These are phyloP conservation scores for Otolemur garnettii DNA, from an alignment of 2,113 vertebrate species.

Conservation along the genomic window DNA sequence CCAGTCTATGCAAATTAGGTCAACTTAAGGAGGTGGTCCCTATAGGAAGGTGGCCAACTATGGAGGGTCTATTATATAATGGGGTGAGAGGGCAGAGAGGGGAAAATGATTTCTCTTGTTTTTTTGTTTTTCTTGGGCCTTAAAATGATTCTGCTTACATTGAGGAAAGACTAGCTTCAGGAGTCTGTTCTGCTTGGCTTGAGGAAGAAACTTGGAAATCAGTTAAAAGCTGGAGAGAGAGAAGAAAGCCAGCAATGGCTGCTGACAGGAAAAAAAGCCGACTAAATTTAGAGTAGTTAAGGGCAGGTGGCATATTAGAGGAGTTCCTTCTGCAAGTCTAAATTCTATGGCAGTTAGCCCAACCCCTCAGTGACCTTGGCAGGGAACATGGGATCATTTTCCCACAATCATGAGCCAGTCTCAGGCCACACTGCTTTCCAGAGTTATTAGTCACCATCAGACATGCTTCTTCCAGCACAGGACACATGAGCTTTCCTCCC, in stretches of 20 bases:
- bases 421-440: conserved; percentile 66
- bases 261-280: conserved; percentile 63
- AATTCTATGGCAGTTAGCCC: conserved; percentile 74
- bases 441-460: conserved; percentile 76
- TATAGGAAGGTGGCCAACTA: too few relatives aligned
- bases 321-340: conserved; percentile 73
- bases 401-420: conserved; percentile 80
- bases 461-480: conserved; percentile 41
- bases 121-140: neutral
- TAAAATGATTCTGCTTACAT: neutral
- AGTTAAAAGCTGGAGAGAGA: conserved; percentile 74
- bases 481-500: conserved; percentile 42
- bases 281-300: conserved; percentile 77
- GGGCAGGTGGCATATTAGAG: conserved; percentile 76
- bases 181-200: conserved; percentile 47
- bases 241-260: conserved; percentile 83
- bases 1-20: too few relatives aligned
- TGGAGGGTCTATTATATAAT: too few relatives aligned
- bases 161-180: conserved; percentile 25
- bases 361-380: conserved; percentile 82
- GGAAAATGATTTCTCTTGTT: neutral
- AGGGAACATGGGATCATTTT: conserved; percentile 68
- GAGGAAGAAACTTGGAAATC: conserved; percentile 55
- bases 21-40: too few relatives aligned
- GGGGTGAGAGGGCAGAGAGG: neutral